Conservation (phyloP, 1,140 invertebrate species). For the Pseudomyrmex flavicornis region DNA sequence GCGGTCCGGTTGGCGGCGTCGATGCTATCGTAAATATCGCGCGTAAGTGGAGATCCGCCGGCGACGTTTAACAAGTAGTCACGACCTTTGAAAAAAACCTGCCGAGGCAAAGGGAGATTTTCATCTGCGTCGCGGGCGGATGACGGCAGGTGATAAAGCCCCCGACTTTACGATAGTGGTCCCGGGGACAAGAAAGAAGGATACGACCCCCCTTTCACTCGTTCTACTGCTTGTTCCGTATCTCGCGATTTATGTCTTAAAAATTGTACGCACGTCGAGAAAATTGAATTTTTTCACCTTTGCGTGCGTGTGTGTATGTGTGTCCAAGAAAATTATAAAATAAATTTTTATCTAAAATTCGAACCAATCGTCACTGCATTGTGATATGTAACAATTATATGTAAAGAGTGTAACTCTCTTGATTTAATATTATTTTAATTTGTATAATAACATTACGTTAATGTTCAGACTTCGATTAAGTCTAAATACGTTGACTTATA, state of each 20-base stretch:
- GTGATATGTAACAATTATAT: too few species aligned
- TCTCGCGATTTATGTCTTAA: constrained; percentile 41
- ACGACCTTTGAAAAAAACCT: constrained; percentile 46
- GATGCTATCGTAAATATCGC: constrained; percentile 41
- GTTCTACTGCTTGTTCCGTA: constrained; percentile 26
- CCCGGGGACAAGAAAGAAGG: constrained; percentile 15
- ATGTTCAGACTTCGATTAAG: too few species aligned
- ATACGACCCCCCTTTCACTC: not conserved
- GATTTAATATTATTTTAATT: not conserved
- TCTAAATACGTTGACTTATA: too few species aligned
- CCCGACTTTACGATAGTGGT: constrained; percentile 62
- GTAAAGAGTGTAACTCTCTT: not conserved
- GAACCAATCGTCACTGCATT: too few species aligned
- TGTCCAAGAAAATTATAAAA: too few species aligned
- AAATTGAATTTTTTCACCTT: constrained; percentile 2
- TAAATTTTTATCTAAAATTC: too few species aligned
- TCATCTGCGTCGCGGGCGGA: constrained; percentile 50
- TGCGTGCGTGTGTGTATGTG: too few species aligned
- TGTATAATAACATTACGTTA: too few species aligned
- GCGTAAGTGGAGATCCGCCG: constrained; percentile 38
- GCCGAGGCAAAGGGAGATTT: constrained; percentile 51
- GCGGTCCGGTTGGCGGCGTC: constrained; percentile 23
- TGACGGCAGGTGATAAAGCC: constrained; percentile 62
- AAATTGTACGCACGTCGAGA: constrained; percentile 28
- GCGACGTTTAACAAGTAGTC: constrained; percentile 53